Percentiles rank a stretch among this genome's conserved stretches.
phyloP scores from a whole-genome alignment of 2,797 vertebrate genomes.

The Tolypeutes matacus region DNA sequence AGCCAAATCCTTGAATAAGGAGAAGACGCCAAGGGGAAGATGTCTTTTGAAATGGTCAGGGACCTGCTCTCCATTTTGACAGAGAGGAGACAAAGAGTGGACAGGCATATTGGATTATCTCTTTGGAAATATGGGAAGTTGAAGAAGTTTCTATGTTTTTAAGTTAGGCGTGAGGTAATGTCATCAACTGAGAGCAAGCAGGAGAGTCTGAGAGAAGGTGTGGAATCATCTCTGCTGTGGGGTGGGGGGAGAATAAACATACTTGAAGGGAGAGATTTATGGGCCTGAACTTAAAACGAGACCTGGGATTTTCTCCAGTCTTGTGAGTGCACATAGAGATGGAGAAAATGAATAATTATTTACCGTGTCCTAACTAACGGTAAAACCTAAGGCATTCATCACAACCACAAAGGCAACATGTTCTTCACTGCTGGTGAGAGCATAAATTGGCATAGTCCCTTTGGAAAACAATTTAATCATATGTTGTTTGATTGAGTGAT shows the following conservation, averaged over 20 bases:
- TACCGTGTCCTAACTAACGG: not conserved
- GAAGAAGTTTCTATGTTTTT: not conserved
- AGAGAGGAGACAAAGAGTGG: not conserved
- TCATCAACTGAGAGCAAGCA: not conserved
- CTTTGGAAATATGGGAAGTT: not conserved
- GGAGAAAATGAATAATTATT: not conserved
- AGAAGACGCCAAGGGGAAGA: too few relatives aligned
- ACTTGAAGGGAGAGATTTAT: not conserved
- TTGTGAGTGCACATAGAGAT: not conserved
- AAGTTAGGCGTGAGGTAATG: not conserved
- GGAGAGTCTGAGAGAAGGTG: not conserved
- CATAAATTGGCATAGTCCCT: not conserved
- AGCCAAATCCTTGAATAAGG: not conserved
- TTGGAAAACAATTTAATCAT: slow-evolving; percentile 7
- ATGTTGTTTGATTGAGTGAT: not conserved
- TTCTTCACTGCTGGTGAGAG: not conserved
- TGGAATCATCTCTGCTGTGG: not conserved
- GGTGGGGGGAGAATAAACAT: not conserved
- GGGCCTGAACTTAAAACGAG: not conserved
- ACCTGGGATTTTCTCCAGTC: not conserved
- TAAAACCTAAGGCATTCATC: not conserved
- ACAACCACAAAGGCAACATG: not conserved
- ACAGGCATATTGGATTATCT: not conserved
- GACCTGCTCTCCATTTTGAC: not conserved
- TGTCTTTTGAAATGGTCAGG: not conserved